Conservation (phyloP, 2,888 invertebrate species). For the Taphrorychus bicolor region DNA sequence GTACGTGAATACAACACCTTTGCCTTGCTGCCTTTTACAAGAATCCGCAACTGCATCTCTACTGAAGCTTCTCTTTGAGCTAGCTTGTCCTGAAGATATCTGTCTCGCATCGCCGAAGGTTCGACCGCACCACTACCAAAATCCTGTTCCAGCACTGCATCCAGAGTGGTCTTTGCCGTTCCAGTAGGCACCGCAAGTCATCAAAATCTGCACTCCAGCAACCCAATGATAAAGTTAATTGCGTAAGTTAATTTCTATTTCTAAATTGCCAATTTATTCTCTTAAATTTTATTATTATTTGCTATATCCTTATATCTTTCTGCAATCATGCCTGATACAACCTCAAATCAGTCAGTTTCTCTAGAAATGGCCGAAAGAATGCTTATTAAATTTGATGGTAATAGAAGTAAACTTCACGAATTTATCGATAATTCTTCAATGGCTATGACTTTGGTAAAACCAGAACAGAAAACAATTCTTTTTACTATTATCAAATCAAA, state of each 20-base stretch:
- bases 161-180: too few species aligned
- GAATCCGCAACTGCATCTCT: not conserved
- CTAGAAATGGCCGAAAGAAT: slow-evolving; percentile 31
- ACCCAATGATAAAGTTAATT: too few species aligned
- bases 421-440: slow-evolving; percentile 14
- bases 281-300: not conserved
- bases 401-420: slow-evolving; percentile 39
- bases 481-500: slow-evolving; percentile 45
- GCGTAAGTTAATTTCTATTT: too few species aligned
- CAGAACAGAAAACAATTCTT: slow-evolving; percentile 26
- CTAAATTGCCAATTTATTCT: too few species aligned
- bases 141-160: too few species aligned
- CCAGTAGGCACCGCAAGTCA: too few species aligned
- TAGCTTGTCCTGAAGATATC: too few species aligned
- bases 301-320: not conserved
- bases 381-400: slow-evolving; percentile 39
- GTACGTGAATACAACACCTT: not conserved
- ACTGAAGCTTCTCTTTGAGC: too few species aligned
- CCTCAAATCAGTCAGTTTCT: slow-evolving; percentile 8
- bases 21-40: not conserved
- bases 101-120: too few species aligned
- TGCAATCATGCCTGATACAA: not conserved
- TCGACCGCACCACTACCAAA: too few species aligned
- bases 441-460: slow-evolving; percentile 37
- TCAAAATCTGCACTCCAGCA: too few species aligned